These are phyloP conservation scores for Spinus olivaceus DNA, from an alignment of 2,797 vertebrate species.

Conservation along the genomic window DNA sequence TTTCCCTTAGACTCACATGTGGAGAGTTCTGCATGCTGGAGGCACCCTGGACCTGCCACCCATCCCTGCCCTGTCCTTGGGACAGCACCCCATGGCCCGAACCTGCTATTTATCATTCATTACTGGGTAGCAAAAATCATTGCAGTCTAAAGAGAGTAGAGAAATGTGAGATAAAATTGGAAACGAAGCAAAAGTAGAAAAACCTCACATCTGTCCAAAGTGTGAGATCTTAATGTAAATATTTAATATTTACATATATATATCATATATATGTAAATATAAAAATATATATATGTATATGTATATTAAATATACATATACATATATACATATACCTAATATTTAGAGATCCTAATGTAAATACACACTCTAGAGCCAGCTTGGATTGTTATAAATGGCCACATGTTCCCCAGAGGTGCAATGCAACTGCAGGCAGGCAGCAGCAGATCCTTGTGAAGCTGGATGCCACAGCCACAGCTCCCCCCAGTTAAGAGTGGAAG, in stretches of 20 bases:
- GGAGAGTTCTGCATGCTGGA: not conserved
- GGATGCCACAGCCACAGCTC: not conserved
- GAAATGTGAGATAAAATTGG: not conserved
- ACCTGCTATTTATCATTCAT: not conserved
- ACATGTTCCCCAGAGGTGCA: not conserved
- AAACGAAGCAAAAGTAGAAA: not conserved
- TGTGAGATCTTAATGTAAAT: not conserved
- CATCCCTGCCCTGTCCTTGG: not conserved
- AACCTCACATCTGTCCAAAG: not conserved
- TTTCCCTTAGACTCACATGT: accelerated
- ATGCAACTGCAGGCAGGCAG: not conserved
- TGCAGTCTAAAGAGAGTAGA: not conserved
- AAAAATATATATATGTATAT: too few relatives aligned
- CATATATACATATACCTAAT: too few relatives aligned
- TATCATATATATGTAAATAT: too few relatives aligned
- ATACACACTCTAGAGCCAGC: not conserved
- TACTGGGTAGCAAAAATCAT: not conserved
- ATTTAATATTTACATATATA: not conserved
- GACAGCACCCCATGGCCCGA: not conserved
- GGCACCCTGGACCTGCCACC: not conserved
- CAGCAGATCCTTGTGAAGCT: not conserved
- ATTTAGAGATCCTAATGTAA: not conserved
- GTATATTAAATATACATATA: too few relatives aligned
- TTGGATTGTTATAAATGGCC: not conserved
- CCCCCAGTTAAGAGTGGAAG: not conserved